Evolutionary conservation across 64 coral and sea anemone species (phyloP).

Genomic region (Pocillopora damicornis): DNA sequence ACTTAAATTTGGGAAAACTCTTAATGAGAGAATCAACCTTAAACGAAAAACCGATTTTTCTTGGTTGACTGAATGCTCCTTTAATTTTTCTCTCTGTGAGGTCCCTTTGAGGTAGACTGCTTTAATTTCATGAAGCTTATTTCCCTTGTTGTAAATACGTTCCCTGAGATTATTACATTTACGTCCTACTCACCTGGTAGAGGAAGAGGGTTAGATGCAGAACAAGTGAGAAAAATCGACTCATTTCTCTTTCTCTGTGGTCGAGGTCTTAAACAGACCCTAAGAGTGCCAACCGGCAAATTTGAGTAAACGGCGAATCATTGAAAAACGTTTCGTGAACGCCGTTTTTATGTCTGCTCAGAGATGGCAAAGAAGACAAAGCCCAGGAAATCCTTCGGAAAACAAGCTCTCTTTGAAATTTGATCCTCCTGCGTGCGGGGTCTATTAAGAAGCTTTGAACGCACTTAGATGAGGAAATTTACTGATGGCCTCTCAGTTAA

Average conservation of each 20-base stretch:
- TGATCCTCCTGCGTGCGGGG: not conserved
- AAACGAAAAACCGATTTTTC: too few relatives aligned
- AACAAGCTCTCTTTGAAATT: slow-evolving; percentile 9
- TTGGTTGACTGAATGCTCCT: too few relatives aligned
- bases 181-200: too few relatives aligned
- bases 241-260: not conserved
- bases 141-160: too few relatives aligned
- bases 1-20: too few relatives aligned
- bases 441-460: not conserved
- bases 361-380: not conserved
- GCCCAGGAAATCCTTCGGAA: slow-evolving; percentile 13
- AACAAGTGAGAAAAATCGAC: not conserved
- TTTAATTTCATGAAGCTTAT: too few relatives aligned
- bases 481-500: not conserved
- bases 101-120: too few relatives aligned
- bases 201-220: not conserved
- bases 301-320: not conserved
- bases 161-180: too few relatives aligned
- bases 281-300: not conserved
- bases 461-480: not conserved
- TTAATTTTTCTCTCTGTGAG: too few relatives aligned
- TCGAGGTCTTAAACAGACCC: too few relatives aligned
- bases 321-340: not conserved
- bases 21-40: too few relatives aligned
- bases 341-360: not conserved